Percentiles rank a stretch among this genome's conserved stretches.
Evolutionary conservation across 2,888 invertebrate species (phyloP).

Genomic region (Cephus nigrinus): DNA sequence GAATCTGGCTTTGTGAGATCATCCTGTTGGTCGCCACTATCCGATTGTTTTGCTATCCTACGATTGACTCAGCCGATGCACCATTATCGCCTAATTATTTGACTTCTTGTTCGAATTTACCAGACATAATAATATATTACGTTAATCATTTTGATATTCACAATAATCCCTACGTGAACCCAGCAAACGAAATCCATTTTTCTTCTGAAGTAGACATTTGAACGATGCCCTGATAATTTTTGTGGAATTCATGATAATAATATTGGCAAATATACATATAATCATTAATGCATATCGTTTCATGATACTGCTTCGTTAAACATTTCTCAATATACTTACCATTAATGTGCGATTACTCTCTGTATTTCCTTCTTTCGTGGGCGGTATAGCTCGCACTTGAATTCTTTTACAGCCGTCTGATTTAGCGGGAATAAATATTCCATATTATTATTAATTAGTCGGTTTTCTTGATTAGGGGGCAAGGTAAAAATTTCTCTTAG

Average conservation of each 20-base stretch:
- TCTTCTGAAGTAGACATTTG: neutral
- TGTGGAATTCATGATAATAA: neutral
- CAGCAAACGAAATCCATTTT: neutral
- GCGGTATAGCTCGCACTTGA: neutral
- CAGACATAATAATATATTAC: neutral
- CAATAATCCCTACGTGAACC: neutral
- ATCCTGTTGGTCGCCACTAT: conserved; percentile 6
- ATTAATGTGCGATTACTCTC: neutral
- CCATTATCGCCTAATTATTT: neutral
- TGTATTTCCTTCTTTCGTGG: neutral
- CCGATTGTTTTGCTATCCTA: neutral
- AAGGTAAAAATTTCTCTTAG: neutral
- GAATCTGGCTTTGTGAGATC: conserved; percentile 32
- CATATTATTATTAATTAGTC: neutral
- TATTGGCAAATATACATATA: neutral
- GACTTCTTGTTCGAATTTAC: neutral
- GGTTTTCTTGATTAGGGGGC: neutral
- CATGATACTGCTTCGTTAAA: neutral
- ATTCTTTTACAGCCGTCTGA: neutral
- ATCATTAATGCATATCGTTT: neutral
- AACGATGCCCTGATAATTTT: neutral
- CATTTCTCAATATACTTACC: neutral
- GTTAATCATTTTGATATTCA: neutral
- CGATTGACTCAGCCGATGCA: neutral
- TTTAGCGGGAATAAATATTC: too few species aligned